A percentile compares a stretch with the other conserved stretches of the same genome.
Evolutionary conservation across 1,140 invertebrate species (phyloP).

Genomic region (Bombus affinis): DNA sequence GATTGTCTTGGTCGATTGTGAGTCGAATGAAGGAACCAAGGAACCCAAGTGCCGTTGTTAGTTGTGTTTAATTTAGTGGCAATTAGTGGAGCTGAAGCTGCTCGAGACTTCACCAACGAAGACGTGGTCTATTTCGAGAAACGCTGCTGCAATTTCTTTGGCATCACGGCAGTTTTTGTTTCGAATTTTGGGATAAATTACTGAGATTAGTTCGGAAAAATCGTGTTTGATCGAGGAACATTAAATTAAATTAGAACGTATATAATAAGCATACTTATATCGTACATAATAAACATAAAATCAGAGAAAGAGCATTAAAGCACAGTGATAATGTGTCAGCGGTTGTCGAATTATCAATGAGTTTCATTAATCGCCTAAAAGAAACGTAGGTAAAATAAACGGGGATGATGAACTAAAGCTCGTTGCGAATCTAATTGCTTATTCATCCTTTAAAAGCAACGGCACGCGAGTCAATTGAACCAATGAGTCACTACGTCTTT

Average conservation of each 20-base stretch:
- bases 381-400: not conserved
- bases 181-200: not conserved
- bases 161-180: not conserved
- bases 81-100: not conserved
- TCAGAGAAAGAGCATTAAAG: no score
- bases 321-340: not conserved
- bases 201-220: no score
- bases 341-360: not conserved
- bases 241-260: no score
- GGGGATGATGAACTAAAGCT: not conserved
- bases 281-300: no score
- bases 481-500: not conserved
- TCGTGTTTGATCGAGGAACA: not conserved
- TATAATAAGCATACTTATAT: no score
- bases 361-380: not conserved
- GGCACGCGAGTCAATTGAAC: slow-evolving; percentile 27
- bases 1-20: not conserved
- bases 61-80: slow-evolving; percentile 7
- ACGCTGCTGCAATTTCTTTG: not conserved
- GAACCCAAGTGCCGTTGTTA: not conserved
- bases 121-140: not conserved
- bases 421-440: slow-evolving; percentile 20
- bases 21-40: no score
- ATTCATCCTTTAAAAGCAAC: slow-evolving; percentile 15
- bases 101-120: not conserved